Evolutionary conservation across 2,113 vertebrate species (phyloP).

Genomic region (Heteronetta atricapilla): DNA sequence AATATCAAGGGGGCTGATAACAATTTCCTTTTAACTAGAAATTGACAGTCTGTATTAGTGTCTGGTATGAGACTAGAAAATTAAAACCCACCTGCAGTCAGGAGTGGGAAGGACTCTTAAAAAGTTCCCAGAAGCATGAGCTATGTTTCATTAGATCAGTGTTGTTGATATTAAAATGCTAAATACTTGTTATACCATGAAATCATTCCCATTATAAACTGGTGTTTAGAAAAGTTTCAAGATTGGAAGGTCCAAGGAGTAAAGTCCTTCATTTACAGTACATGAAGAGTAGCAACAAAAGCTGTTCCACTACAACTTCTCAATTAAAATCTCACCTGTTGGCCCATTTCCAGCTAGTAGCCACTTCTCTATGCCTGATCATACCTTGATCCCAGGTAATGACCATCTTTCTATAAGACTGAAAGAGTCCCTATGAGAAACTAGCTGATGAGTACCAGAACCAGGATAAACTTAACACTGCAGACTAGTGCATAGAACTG

Average conservation of each 20-base stretch:
- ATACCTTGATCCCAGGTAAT: neutral
- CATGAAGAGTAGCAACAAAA: neutral
- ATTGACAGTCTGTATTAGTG: constrained; percentile 34
- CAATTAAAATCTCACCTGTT: neutral
- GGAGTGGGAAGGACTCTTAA: neutral
- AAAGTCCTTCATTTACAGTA: neutral
- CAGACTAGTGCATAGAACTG: neutral
- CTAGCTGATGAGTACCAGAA: neutral
- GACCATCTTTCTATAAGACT: neutral
- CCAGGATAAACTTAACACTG: neutral
- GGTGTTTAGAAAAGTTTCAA: neutral
- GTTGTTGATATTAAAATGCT: constrained; percentile 12
- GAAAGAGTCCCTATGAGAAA: neutral
- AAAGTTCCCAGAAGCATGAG: constrained; percentile 22
- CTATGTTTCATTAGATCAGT: constrained; percentile 3
- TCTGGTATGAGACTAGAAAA: constrained; percentile 28
- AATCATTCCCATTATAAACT: neutral
- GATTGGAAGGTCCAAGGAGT: neutral
- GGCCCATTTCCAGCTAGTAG: neutral
- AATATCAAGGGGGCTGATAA: constrained; percentile 59
- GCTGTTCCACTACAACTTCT: neutral
- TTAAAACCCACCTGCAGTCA: constrained; percentile 19
- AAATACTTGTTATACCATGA: neutral
- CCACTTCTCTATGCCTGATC: neutral
- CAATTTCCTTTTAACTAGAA: constrained; percentile 61